Percentiles rank a stretch among this genome's conserved stretches.
These are phyloP conservation scores for Bombylius major DNA, from an alignment of 2,888 invertebrate genomes.

Conservation along the genomic window DNA sequence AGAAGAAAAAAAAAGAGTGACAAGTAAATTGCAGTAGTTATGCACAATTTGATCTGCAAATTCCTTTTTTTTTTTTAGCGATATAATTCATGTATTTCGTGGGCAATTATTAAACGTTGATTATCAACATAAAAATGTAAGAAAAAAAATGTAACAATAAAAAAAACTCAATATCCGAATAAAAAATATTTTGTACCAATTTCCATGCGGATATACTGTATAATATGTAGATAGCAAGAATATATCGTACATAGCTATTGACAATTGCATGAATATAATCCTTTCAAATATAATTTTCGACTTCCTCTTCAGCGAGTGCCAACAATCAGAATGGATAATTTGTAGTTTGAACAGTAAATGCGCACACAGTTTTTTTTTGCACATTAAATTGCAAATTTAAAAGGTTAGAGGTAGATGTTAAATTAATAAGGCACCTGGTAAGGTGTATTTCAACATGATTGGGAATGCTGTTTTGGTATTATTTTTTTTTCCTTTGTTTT, in stretches of 20 bases:
- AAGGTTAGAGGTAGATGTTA: too few relatives aligned
- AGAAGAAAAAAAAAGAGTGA: conserved; percentile 1
- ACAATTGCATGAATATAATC: neutral
- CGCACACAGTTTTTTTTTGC: too few relatives aligned
- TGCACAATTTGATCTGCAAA: neutral
- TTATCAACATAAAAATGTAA: too few relatives aligned
- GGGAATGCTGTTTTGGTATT: too few relatives aligned
- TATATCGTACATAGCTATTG: too few relatives aligned
- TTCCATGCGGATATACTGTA: neutral
- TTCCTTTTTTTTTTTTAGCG: too few relatives aligned
- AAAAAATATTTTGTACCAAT: neutral
- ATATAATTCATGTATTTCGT: neutral
- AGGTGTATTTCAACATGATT: too few relatives aligned
- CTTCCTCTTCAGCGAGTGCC: conserved; percentile 9
- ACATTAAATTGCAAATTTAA: too few relatives aligned
- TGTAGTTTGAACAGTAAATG: neutral
- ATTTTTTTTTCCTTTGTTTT: too few relatives aligned
- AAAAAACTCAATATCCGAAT: neutral
- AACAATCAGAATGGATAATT: neutral
- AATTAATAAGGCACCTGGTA: too few relatives aligned
- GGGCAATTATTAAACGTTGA: neutral
- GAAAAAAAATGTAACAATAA: too few relatives aligned
- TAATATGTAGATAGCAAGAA: neutral
- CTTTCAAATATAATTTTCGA: conserved; percentile 4
- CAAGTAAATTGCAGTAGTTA: conserved; percentile 6